Conservation (phyloP, 2,113 vertebrate species). For the Galemys pyrenaicus region DNA sequence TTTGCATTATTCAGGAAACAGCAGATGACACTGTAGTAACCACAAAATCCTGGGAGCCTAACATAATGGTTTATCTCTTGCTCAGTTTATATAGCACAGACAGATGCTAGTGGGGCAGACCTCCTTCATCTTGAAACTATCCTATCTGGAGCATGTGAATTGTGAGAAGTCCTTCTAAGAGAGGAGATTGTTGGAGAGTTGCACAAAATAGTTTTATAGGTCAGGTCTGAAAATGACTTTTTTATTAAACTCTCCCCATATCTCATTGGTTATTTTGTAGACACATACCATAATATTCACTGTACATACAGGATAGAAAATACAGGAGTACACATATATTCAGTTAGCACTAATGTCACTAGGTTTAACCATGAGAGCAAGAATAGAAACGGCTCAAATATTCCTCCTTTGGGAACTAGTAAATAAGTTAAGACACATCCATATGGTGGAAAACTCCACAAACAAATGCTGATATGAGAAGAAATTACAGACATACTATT, state of each 20-base stretch:
- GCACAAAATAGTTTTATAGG: not conserved
- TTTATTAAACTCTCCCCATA: not conserved
- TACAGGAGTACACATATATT: not conserved
- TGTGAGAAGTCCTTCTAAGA: not conserved
- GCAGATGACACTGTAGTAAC: not conserved
- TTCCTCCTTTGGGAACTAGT: not conserved
- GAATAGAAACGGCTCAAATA: not conserved
- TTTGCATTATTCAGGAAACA: not conserved
- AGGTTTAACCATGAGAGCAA: not conserved
- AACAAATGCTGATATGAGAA: not conserved
- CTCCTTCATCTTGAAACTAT: not conserved
- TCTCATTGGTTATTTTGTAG: not conserved
- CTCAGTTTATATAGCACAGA: not conserved
- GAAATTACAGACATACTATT: not conserved
- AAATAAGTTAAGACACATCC: not conserved
- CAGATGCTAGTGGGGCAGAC: not conserved
- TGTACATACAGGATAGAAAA: not conserved
- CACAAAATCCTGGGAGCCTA: not conserved
- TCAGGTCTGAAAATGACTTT: not conserved
- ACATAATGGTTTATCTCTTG: not conserved
- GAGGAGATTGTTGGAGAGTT: not conserved
- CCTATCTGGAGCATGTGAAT: not conserved
- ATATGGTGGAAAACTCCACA: not conserved
- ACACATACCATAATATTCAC: not conserved
- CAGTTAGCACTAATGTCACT: not conserved